Base-by-base conservation (phyloP, 2,888 invertebrate genomes). In the Leptinotarsa tumamoca region DNA sequence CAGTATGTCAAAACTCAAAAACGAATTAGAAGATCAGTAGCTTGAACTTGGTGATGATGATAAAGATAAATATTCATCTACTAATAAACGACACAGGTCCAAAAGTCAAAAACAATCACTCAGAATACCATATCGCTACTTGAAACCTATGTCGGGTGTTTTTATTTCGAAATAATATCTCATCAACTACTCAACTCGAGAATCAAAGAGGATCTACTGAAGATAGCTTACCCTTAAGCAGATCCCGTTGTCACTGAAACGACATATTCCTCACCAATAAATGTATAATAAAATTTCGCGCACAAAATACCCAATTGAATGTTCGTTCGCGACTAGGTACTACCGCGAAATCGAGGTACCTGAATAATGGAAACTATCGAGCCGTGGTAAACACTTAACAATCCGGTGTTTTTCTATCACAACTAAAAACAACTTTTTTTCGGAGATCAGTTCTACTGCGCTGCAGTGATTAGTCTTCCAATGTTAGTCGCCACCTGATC, bases 371-470 rank as follows among this genome's bases (percentile, higher is more conserved):
- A 68, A 56, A 56, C 56, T 56, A 23, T 23, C 56, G 54, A 69
- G 52, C 54, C 23, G 27, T 33, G n/a, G 21, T 58, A 69, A 33
- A 43, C 69, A 56, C 27, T 56, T 14, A 68, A 43, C 70, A 58
- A 58, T 49, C 58, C 58, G 58, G 21, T 21, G 56, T 70, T 68
- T 70, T 70, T 43, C 58, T 49, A 13, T 70, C 58, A 43, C 43
- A 70, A 49, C 58, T 56, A 69, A 63, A 63, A 54, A 69, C 69
- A n/a, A 69, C 69, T 69, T 69, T 68, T 69, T 69, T 69, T 43
- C 7, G 33, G 56, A 69, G 54, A 69, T 69, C 69, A 43, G 56
- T 4, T 43, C 69, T 43, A 69, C 56, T 52, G 56, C 69, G 43
- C 43, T 56, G 18, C 69, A 43, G 56, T 43, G 43, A 69, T 69